Evolutionary conservation across 1,140 invertebrate species (phyloP).

Genomic region (Choristoneura fumiferana): DNA sequence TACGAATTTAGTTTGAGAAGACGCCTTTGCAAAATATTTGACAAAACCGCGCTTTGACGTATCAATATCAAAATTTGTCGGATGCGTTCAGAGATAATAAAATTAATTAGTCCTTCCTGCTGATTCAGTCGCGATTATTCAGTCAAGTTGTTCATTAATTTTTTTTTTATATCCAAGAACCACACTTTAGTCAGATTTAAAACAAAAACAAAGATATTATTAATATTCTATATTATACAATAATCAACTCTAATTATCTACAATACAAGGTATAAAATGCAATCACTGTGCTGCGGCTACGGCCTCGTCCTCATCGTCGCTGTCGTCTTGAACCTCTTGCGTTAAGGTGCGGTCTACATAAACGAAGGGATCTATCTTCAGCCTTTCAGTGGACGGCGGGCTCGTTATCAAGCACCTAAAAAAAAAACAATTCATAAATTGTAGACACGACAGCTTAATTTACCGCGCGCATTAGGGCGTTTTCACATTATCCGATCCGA

Average conservation of each 20-base stretch:
- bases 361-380: conserved; percentile 82
- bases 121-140: not conserved
- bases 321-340: conserved; percentile 65
- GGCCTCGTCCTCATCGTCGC: conserved; percentile 62
- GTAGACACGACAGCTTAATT: no score
- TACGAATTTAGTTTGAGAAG: no score
- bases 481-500: no score
- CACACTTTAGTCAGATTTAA: no score
- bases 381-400: conserved; percentile 80
- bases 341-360: conserved; percentile 71
- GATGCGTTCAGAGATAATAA: conserved; percentile 9
- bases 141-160: not conserved
- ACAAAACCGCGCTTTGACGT: not conserved
- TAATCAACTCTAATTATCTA: conserved; percentile 18
- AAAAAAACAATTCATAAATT: conserved; percentile 23
- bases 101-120: not conserved
- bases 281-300: conserved; percentile 29
- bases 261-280: conserved; percentile 11
- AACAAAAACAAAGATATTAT: not conserved
- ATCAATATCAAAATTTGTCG: not conserved
- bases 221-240: conserved; percentile 8
- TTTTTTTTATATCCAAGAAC: no score
- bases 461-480: no score
- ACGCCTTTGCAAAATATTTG: not conserved
- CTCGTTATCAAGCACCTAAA: conserved; percentile 75